phyloP scores from a whole-genome alignment of 2,113 vertebrate species.

The Pseudorectes ferrugineus region DNA sequence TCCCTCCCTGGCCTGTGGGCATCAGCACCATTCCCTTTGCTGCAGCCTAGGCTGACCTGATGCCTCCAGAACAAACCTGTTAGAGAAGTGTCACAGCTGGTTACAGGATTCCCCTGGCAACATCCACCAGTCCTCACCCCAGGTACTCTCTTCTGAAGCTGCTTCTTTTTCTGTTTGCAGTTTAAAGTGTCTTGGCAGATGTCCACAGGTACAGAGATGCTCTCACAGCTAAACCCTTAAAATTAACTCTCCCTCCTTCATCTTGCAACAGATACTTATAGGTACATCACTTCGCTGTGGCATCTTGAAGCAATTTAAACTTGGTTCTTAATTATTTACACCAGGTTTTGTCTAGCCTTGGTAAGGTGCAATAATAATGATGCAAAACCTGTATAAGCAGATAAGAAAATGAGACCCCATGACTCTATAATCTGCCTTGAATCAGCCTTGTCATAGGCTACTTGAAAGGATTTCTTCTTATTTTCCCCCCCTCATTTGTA shows the following conservation, averaged over 20 bases:
- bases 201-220: not conserved
- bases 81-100: not conserved
- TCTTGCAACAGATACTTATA: not conserved
- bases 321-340: not conserved
- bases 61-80: not conserved
- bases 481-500: accelerated
- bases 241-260: not conserved
- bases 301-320: not conserved
- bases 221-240: not conserved
- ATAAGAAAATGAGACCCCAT: not conserved
- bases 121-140: no score
- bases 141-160: not conserved
- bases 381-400: not conserved
- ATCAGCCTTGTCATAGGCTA: not conserved
- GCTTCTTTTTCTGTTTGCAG: not conserved
- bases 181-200: not conserved
- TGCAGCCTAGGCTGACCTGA: not conserved
- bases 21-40: not conserved
- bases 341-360: not conserved
- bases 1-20: accelerated
- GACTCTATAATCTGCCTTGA: not conserved
- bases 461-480: not conserved
- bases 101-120: not conserved
- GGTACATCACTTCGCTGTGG: not conserved
- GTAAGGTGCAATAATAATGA: not conserved